Base-by-base conservation (phyloP, 2,888 invertebrate genomes). In the Calameuta idolon region DNA sequence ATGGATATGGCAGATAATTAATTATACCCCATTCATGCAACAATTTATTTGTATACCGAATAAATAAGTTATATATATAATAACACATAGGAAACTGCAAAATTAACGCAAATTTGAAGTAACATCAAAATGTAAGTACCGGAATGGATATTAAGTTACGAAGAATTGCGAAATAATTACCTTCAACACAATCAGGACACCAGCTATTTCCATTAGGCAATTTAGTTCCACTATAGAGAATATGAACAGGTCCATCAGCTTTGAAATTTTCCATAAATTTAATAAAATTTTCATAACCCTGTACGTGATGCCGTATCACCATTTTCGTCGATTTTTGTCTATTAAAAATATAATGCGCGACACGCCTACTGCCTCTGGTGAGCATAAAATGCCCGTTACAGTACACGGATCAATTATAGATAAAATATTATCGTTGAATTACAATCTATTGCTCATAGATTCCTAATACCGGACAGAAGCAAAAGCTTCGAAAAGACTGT, bases 151-250 rank as follows among this genome's bases (percentile, higher is more conserved):
- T 55, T 84, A 81, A 68, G 73, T 37, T 75, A 31, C n/a, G 9
- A 23, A 55, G 9, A 55, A 23, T 55, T 23, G 23, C 23, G 23
- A 55, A 2, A 55, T 55, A 55, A 90, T 92, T 93, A 97, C 97
- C 97, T 92, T 93, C 93, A 23, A 95, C 95, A 91, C 98, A 98
- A 90, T 98, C 98, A 0, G 95, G 94, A 88, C 98, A 98, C 98
- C 98, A 98, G 90, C 97, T 98, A 77, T 94, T 91, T 0, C 97
- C 97, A 84, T 93, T 92, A 0, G 93, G 90, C 75, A 93, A 89
- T 90, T 95, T 95, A 69, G 94, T 92, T 33, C 96, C 96, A 83
- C 93, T 94, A 88, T 95, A 96, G 85, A 94, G 93, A 76, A 96
- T 92, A 82, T 94, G 90, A 69, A 93, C 89, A 33, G 89, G 82